Conservation (phyloP, 2,113 vertebrate genomes). For the Leuciscus idus region DNA sequence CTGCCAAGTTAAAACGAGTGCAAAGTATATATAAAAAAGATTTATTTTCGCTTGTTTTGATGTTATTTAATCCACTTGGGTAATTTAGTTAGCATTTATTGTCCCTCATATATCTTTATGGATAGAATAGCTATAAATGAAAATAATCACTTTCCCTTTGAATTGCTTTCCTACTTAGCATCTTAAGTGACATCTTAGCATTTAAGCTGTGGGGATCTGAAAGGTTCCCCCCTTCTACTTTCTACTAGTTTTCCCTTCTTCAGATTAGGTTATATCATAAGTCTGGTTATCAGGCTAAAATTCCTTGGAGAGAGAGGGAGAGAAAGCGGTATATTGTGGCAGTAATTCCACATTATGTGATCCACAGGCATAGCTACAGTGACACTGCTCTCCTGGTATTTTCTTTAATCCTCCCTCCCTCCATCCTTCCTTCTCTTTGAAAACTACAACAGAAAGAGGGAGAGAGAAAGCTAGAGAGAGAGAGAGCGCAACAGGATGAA, state of each 20-base stretch:
- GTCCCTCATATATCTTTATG: not conserved
- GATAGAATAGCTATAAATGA: not conserved
- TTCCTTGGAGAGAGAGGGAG: constrained; percentile 23
- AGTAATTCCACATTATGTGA: constrained; percentile 63
- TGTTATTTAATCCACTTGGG: not conserved
- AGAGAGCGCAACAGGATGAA: constrained; percentile 50
- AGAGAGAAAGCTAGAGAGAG: constrained; percentile 10
- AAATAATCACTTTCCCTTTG: not conserved
- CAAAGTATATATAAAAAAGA: not conserved
- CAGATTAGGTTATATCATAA: constrained; percentile 14
- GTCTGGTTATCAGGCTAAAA: constrained; percentile 44
- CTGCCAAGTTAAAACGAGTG: not conserved
- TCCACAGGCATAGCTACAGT: constrained; percentile 59
- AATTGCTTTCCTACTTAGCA: not conserved
- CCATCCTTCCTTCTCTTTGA: constrained; percentile 52
- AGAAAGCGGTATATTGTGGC: constrained; percentile 50
- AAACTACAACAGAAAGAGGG: constrained; percentile 50
- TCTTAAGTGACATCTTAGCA: not conserved
- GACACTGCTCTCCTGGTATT: constrained; percentile 60
- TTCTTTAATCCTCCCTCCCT: constrained; percentile 64
- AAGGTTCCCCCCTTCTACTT: not conserved
- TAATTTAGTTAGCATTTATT: constrained; percentile 12
- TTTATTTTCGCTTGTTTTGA: not conserved
- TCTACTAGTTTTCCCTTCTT: not conserved
- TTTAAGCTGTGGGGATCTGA: not conserved